Percentiles rank a stretch among this genome's conserved stretches.
Evolutionary conservation across 2,113 vertebrate species (phyloP).

Genomic region (Sitta europaea): DNA sequence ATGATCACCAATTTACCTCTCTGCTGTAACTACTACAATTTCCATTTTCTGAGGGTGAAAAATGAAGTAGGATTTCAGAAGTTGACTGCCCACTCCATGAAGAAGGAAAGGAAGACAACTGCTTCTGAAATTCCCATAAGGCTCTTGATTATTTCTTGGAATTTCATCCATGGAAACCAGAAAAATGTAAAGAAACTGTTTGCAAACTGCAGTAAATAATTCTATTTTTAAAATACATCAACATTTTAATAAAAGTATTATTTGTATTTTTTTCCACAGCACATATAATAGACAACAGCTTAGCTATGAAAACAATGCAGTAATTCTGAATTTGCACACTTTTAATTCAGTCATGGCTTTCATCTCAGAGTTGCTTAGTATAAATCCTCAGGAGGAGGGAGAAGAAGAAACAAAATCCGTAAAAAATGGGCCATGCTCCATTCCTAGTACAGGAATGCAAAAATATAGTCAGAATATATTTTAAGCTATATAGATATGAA

Average conservation of each 20-base stretch:
- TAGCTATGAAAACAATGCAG: not conserved
- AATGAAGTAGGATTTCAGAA: not conserved
- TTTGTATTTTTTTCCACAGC: not conserved
- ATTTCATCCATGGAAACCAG: not conserved
- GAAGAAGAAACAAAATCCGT: not conserved
- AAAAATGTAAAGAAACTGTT: not conserved
- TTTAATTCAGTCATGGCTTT: not conserved
- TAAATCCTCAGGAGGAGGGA: not conserved
- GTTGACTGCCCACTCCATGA: rapidly evolving
- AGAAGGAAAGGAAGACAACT: not conserved
- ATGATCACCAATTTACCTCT: not conserved
- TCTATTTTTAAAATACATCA: not conserved
- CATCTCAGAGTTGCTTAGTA: not conserved
- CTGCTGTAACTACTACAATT: not conserved
- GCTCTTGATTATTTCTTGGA: not conserved
- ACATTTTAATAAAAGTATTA: not conserved
- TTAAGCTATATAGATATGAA: not conserved
- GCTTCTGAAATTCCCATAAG: not conserved
- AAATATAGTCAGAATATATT: not conserved
- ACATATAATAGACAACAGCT: not conserved
- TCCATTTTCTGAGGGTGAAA: not conserved
- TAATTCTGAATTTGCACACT: not conserved
- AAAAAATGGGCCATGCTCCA: not conserved
- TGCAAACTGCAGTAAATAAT: not conserved
- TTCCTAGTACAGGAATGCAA: not conserved